These are phyloP conservation scores for Corticium candelabrum DNA, from an alignment of 37 sponge, comb jelly and placozoan genomes.

Conservation along the genomic window DNA sequence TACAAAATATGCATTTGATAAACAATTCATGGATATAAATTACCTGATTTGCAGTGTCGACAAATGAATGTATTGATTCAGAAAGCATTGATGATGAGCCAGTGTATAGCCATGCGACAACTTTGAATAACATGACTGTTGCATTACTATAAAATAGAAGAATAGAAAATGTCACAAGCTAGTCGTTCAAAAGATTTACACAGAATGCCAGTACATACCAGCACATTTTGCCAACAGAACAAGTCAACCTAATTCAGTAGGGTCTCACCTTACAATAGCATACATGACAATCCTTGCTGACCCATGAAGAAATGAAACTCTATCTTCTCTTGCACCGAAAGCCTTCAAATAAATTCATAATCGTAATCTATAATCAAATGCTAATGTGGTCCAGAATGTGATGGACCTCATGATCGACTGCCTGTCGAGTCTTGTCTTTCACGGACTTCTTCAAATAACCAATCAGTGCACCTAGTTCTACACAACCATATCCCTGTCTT, in stretches of 20 bases:
- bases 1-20: too few relatives aligned
- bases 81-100: slow-evolving; percentile 94
- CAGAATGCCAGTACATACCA: too few relatives aligned
- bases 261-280: slow-evolving; percentile 75
- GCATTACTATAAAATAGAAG: slow-evolving; percentile 54
- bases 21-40: not conserved
- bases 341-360: slow-evolving; percentile 17
- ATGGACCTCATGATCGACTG: slow-evolving; percentile 50
- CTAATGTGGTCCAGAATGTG: too few relatives aligned
- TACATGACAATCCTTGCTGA: slow-evolving; percentile 73
- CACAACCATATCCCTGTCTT: not conserved
- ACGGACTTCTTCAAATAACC: slow-evolving; percentile 60
- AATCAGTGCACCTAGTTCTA: slow-evolving; percentile 60
- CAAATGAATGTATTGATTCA: slow-evolving; percentile 91
- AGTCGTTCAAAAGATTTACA: too few relatives aligned
- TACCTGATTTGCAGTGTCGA: slow-evolving; percentile 91
- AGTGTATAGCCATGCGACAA: slow-evolving; percentile 74
- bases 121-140: slow-evolving; percentile 62
- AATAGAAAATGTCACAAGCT: too few relatives aligned
- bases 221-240: too few relatives aligned
- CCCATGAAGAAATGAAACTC: slow-evolving; percentile 51
- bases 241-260: too few relatives aligned
- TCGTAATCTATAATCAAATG: slow-evolving; percentile 10
- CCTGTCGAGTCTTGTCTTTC: slow-evolving; percentile 37
- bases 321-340: slow-evolving; percentile 52